Evolutionary conservation across 2,113 vertebrate genomes (phyloP).

Genomic region (Aegypius monachus): DNA sequence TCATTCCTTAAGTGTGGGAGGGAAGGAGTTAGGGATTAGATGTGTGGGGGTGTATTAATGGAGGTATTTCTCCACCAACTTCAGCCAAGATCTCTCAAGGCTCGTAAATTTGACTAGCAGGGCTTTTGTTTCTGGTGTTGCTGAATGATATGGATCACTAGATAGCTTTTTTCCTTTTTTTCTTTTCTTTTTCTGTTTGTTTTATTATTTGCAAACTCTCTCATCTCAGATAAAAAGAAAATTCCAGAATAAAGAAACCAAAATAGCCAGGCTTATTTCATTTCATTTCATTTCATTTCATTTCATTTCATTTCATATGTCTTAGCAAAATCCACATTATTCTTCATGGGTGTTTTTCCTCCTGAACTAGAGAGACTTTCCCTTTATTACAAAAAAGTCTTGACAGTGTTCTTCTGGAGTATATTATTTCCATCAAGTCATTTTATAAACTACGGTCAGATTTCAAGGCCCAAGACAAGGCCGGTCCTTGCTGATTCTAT

Average conservation of each 20-base stretch:
- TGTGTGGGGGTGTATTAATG: background rate
- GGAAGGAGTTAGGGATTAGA: background rate
- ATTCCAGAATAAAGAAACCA: background rate
- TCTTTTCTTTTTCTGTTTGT: background rate
- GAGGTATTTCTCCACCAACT: background rate
- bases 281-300: background rate
- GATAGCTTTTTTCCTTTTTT: background rate
- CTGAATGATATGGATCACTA: background rate
- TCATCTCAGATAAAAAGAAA: background rate
- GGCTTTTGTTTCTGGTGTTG: background rate
- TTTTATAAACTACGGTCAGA: background rate
- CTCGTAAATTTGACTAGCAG: slow-evolving; percentile 12
- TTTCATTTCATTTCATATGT: background rate
- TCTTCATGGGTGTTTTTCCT: background rate
- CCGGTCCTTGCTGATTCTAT: background rate
- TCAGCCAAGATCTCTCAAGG: background rate
- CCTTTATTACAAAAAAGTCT: background rate
- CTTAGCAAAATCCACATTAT: background rate
- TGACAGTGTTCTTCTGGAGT: background rate
- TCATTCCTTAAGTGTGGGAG: background rate
- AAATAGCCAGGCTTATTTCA: background rate
- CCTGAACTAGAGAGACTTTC: background rate
- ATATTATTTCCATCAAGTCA: background rate
- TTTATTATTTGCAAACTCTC: background rate
- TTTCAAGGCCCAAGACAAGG: background rate